phyloP scores from a whole-genome alignment of 1,140 invertebrate species.

The Riptortus pedestris region DNA sequence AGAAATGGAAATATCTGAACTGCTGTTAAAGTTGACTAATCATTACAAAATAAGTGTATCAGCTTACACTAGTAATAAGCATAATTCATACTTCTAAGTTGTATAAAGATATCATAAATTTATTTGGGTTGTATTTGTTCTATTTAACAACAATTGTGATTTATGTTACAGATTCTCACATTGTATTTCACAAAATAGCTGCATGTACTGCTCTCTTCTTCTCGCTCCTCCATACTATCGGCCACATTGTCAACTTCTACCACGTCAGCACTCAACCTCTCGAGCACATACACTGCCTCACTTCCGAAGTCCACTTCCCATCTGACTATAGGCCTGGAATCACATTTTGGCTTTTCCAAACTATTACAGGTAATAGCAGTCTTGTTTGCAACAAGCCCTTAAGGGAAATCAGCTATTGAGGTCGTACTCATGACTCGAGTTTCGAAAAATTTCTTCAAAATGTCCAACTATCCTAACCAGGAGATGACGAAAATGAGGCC shows the following conservation, averaged over 20 bases:
- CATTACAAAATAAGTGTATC: too few relatives aligned
- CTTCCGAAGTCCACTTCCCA: slow-evolving; percentile 85
- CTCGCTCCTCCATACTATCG: slow-evolving; percentile 80
- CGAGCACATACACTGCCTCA: slow-evolving; percentile 86
- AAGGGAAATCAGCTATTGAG: too few relatives aligned
- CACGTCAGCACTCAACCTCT: slow-evolving; percentile 95
- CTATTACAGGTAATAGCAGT: slow-evolving; percentile 74
- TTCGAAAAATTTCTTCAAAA: too few relatives aligned
- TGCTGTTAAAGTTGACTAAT: too few relatives aligned
- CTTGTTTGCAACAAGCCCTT: background rate
- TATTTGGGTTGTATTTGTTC: background rate
- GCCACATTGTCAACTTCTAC: slow-evolving; percentile 98
- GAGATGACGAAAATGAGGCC: too few relatives aligned
- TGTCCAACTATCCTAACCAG: too few relatives aligned
- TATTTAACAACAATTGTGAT: background rate
- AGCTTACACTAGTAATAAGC: too few relatives aligned
- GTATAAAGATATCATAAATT: too few relatives aligned
- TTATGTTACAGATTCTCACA: slow-evolving; percentile 70
- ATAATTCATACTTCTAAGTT: too few relatives aligned
- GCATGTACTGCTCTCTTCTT: slow-evolving; percentile 95
- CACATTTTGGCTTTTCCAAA: slow-evolving; percentile 89
- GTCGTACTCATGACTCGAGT: too few relatives aligned
- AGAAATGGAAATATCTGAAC: too few relatives aligned
- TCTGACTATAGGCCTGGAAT: slow-evolving; percentile 85
- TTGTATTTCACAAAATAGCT: slow-evolving; percentile 97